These are phyloP conservation scores for Tenthredo livida DNA, from an alignment of 2,888 invertebrate species.

Conservation along the genomic window DNA sequence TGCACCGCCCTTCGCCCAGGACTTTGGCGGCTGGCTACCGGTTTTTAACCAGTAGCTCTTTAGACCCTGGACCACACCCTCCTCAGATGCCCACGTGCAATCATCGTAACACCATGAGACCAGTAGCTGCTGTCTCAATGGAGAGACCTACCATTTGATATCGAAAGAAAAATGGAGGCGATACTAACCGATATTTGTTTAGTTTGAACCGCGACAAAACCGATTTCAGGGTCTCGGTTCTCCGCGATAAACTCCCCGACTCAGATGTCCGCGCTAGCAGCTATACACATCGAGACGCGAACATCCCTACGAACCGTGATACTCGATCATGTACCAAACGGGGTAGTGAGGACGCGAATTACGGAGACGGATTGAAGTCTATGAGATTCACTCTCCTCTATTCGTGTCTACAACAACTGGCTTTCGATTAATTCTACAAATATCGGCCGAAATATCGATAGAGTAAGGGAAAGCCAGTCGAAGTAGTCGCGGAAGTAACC, in stretches of 20 bases:
- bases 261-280: background rate
- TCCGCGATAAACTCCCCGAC: background rate
- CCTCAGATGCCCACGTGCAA: constrained; percentile 56
- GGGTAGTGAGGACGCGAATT: background rate
- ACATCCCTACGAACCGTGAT: background rate
- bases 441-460: background rate
- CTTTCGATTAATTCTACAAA: background rate
- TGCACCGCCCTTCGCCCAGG: constrained; percentile 76
- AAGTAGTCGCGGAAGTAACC: background rate
- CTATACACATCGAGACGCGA: background rate
- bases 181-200: background rate
- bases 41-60: constrained; percentile 74
- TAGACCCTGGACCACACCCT: constrained; percentile 69
- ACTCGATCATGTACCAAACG: background rate
- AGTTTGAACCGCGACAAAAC: background rate
- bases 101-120: constrained; percentile 43
- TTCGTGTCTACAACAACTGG: background rate
- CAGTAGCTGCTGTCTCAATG: constrained; percentile 51
- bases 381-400: background rate
- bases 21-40: constrained; percentile 71
- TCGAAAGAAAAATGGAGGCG: constrained; percentile 53
- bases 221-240: background rate
- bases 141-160: constrained; percentile 56
- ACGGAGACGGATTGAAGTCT: background rate
- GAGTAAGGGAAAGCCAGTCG: background rate